phyloP scores from a whole-genome alignment of 2,797 vertebrate species.

The Botia kubotai region DNA sequence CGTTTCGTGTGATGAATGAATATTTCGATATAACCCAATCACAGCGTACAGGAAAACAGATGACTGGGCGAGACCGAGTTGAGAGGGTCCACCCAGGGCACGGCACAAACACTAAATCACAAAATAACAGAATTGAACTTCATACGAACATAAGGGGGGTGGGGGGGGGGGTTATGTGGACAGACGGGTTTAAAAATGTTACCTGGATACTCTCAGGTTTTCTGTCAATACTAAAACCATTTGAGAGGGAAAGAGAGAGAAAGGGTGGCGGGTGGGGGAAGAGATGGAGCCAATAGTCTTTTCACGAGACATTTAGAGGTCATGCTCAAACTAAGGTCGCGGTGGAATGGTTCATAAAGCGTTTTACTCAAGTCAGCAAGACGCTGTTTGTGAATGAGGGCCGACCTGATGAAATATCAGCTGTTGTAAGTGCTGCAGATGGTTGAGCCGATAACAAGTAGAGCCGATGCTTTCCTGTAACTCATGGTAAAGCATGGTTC shows the following conservation, averaged over 20 bases:
- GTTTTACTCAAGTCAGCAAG: background rate
- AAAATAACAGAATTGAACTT: slow-evolving; percentile 52
- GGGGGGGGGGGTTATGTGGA: background rate
- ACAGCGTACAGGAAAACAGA: slow-evolving; percentile 35
- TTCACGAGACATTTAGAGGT: slow-evolving; percentile 40
- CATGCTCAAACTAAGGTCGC: background rate
- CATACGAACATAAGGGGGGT: slow-evolving; percentile 18
- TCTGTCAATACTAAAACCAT: slow-evolving; percentile 49
- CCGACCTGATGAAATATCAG: slow-evolving; percentile 25
- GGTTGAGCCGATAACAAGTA: background rate
- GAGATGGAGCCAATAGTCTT: slow-evolving; percentile 33
- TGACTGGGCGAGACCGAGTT: slow-evolving; percentile 46
- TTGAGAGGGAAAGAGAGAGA: slow-evolving; percentile 17
- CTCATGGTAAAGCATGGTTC: background rate
- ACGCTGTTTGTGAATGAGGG: slow-evolving; percentile 13
- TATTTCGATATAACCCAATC: slow-evolving; percentile 48
- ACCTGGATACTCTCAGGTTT: slow-evolving; percentile 35
- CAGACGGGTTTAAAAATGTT: slow-evolving; percentile 19
- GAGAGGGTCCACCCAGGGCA: slow-evolving; percentile 44
- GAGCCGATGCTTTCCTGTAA: background rate
- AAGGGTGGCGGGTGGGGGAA: background rate
- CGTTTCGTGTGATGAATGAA: slow-evolving; percentile 53
- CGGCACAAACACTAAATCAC: slow-evolving; percentile 43
- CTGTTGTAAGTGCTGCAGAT: background rate
- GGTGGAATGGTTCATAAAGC: slow-evolving; percentile 31